Evolutionary conservation across 2,113 vertebrate species (phyloP).

Genomic region (Polypterus senegalus): DNA sequence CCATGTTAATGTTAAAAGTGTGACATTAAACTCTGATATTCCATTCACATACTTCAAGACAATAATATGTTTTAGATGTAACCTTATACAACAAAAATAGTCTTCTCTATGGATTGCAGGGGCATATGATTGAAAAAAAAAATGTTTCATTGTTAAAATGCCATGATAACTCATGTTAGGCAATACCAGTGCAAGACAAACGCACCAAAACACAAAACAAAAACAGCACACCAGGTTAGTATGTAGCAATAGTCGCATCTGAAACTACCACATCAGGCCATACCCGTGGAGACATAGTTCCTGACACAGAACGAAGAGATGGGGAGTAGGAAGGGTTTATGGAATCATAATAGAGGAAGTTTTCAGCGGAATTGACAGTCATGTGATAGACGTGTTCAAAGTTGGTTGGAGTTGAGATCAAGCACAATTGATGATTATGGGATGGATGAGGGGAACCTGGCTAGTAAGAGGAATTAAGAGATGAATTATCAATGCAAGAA

Average conservation of each 20-base stretch:
- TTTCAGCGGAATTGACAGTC: slow-evolving; percentile 74
- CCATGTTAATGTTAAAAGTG: neutral
- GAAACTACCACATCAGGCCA: slow-evolving; percentile 38
- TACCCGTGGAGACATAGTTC: slow-evolving; percentile 63
- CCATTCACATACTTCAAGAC: too few relatives aligned
- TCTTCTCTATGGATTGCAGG: too few relatives aligned
- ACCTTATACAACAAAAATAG: too few relatives aligned
- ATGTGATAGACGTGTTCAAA: slow-evolving; percentile 83
- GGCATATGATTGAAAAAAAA: too few relatives aligned
- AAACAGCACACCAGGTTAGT: slow-evolving; percentile 39
- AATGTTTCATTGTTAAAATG: too few relatives aligned
- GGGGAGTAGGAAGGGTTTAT: slow-evolving; percentile 54
- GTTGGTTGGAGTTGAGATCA: slow-evolving; percentile 74
- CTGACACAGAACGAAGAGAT: slow-evolving; percentile 51
- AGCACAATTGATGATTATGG: slow-evolving; percentile 52
- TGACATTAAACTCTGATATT: too few relatives aligned
- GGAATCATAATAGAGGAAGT: slow-evolving; percentile 64
- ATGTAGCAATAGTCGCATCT: slow-evolving; percentile 16
- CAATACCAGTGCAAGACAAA: too few relatives aligned
- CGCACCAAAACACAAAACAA: slow-evolving; percentile 9
- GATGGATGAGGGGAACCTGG: slow-evolving; percentile 53
- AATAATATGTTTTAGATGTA: too few relatives aligned
- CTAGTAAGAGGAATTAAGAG: slow-evolving; percentile 44
- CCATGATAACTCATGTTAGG: too few relatives aligned
- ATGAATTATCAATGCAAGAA: slow-evolving; percentile 20